A percentile compares a stretch with the other conserved stretches of the same genome.
Evolutionary conservation across 2,113 vertebrate genomes (phyloP).

Genomic region (Rhegmatorhina hoffmannsi): DNA sequence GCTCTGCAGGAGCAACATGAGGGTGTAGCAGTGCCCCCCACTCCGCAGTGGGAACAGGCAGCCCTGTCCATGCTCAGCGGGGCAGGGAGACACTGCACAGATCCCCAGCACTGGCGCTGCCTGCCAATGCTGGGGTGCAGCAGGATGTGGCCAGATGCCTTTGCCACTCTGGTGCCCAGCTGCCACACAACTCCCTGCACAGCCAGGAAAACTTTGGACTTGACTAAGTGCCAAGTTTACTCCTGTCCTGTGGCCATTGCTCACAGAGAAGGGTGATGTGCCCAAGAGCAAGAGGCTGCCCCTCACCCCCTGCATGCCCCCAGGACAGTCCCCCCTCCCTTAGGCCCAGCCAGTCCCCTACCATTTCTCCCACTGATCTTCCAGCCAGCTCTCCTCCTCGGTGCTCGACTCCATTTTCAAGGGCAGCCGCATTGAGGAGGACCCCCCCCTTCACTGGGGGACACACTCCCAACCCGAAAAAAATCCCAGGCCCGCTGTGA

Average conservation of each 20-base stretch:
- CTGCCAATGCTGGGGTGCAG: accelerated
- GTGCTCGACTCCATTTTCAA: slow-evolving; percentile 90
- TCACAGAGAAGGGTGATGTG: background rate
- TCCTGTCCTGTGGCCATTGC: background rate
- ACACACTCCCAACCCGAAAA: slow-evolving; percentile 18
- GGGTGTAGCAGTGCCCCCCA: background rate
- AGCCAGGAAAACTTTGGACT: slow-evolving; percentile 13
- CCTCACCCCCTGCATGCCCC: background rate
- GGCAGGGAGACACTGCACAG: background rate
- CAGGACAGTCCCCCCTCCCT: background rate
- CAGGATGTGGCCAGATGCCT: background rate
- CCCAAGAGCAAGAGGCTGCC: background rate
- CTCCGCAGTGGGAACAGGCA: background rate
- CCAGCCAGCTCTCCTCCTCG: slow-evolving; percentile 94
- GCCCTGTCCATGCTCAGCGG: accelerated
- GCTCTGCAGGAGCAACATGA: background rate
- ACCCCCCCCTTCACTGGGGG: slow-evolving; percentile 42
- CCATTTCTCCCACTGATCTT: slow-evolving; percentile 99
- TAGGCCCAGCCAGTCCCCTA: slow-evolving; percentile 69
- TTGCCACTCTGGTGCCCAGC: background rate
- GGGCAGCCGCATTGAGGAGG: slow-evolving; percentile 82
- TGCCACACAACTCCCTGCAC: background rate
- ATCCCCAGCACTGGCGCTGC: background rate
- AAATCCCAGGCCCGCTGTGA: background rate
- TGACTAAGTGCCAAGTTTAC: background rate